Evolutionary conservation across 2,888 invertebrate genomes (phyloP).

Genomic region (Parascotia fuliginaria): DNA sequence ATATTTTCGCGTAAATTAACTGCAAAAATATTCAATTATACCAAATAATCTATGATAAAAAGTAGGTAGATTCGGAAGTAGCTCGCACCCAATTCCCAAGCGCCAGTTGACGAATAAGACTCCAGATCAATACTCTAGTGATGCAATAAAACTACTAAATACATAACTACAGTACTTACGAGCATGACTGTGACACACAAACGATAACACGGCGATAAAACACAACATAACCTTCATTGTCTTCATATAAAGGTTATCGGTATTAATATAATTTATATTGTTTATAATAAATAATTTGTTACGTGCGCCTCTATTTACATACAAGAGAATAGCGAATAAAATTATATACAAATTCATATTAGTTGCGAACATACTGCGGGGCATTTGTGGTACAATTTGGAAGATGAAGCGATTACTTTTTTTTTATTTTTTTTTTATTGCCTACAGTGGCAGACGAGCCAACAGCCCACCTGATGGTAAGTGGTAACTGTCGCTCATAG

Average conservation of each 20-base stretch:
- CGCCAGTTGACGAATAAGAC: not conserved
- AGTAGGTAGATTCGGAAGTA: too few relatives aligned
- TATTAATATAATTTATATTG: conserved; percentile 14
- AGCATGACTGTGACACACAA: conserved; percentile 29
- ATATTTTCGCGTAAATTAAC: too few relatives aligned
- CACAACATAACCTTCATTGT: conserved; percentile 44
- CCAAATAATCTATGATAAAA: too few relatives aligned
- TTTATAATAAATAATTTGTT: conserved; percentile 16
- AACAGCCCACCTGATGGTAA: too few relatives aligned
- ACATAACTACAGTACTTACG: conserved; percentile 40
- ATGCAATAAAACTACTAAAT: conserved; percentile 8
- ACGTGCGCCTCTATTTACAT: conserved; percentile 33
- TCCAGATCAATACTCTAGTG: not conserved
- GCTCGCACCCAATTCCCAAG: too few relatives aligned
- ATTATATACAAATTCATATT: conserved; percentile 19
- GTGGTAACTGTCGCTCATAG: too few relatives aligned
- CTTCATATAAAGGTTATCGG: conserved; percentile 31
- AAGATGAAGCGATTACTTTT: conserved; percentile 15
- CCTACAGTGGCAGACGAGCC: too few relatives aligned
- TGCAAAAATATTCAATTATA: too few relatives aligned
- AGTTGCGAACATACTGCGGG: not conserved
- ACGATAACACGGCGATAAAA: conserved; percentile 36
- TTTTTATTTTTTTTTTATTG: too few relatives aligned
- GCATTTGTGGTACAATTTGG: conserved; percentile 13
- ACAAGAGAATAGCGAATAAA: conserved; percentile 26